Evolutionary conservation across 1,140 invertebrate genomes (phyloP).

Genomic region (Halyomorpha halys): DNA sequence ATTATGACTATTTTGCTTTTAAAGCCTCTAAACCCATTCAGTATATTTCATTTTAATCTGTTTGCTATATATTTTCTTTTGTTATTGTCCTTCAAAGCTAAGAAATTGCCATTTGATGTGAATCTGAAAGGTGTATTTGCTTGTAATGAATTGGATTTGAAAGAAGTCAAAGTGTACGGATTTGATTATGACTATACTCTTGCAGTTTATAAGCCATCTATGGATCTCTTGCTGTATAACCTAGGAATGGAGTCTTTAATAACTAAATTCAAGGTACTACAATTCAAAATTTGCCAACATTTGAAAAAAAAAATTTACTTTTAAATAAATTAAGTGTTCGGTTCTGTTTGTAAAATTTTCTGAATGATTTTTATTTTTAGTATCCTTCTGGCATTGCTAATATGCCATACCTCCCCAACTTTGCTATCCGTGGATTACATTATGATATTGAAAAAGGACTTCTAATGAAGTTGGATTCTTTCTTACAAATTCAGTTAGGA

Average conservation of each 20-base stretch:
- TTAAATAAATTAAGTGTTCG: too few relatives aligned
- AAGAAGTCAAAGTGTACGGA: constrained; percentile 88
- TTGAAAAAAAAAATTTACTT: too few relatives aligned
- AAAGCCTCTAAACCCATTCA: too few relatives aligned
- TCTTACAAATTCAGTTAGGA: constrained; percentile 90
- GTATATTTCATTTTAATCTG: too few relatives aligned
- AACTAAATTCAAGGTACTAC: constrained; percentile 71
- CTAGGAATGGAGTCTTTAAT: constrained; percentile 79
- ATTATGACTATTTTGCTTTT: not conserved
- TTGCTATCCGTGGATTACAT: constrained; percentile 87
- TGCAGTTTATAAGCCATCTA: constrained; percentile 83
- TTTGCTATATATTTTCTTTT: not conserved
- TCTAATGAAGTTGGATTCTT: constrained; percentile 91
- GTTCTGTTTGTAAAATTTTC: not conserved
- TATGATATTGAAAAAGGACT: constrained; percentile 93
- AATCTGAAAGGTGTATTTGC: constrained; percentile 81
- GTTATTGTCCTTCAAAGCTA: constrained; percentile 46
- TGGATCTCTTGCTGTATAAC: constrained; percentile 88
- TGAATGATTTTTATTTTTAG: constrained; percentile 43
- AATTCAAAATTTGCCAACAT: not conserved
- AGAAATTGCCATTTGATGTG: constrained; percentile 77
- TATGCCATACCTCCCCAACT: constrained; percentile 76
- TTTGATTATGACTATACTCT: constrained; percentile 99
- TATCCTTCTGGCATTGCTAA: constrained; percentile 78
- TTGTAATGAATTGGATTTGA: constrained; percentile 90